These are phyloP conservation scores for Saturnia japonica DNA, from an alignment of 2,888 invertebrate genomes.

Conservation along the genomic window DNA sequence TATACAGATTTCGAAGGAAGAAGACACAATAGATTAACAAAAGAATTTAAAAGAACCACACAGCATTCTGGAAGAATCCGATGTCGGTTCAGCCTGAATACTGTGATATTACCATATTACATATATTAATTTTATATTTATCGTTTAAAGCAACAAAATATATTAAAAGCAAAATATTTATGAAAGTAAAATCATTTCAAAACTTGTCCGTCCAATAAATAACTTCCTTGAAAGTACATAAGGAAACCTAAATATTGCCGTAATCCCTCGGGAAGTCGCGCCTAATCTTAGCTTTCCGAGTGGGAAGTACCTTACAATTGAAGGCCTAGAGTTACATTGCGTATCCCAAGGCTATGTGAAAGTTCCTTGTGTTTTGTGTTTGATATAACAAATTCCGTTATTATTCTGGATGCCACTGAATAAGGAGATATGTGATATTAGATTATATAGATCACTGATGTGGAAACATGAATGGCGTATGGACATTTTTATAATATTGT, in stretches of 20 bases:
- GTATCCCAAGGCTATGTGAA: conserved; percentile 13
- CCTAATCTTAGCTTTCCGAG: conserved; percentile 12
- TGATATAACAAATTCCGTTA: not conserved
- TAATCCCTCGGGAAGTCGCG: conserved; percentile 9
- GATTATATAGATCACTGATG: not conserved
- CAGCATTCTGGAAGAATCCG: too few relatives aligned
- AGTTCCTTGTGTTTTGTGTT: conserved; percentile 9
- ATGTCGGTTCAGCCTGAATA: too few relatives aligned
- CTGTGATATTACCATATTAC: too few relatives aligned
- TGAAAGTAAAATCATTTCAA: conserved; percentile 1
- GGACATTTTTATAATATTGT: not conserved
- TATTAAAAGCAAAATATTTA: not conserved
- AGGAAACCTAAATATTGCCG: conserved; percentile 12
- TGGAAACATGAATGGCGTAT: not conserved
- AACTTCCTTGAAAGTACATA: conserved; percentile 4
- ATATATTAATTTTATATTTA: too few relatives aligned
- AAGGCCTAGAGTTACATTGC: conserved; percentile 10
- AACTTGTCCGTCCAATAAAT: conserved; percentile 5
- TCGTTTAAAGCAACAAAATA: not conserved
- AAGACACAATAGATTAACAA: too few relatives aligned
- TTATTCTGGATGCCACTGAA: not conserved
- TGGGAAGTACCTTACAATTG: conserved; percentile 14
- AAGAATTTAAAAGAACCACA: too few relatives aligned
- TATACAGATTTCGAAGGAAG: too few relatives aligned
- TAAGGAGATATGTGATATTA: not conserved